Evolutionary conservation across 2,888 invertebrate species (phyloP).

Genomic region (Cremastobaeus sp.): DNA sequence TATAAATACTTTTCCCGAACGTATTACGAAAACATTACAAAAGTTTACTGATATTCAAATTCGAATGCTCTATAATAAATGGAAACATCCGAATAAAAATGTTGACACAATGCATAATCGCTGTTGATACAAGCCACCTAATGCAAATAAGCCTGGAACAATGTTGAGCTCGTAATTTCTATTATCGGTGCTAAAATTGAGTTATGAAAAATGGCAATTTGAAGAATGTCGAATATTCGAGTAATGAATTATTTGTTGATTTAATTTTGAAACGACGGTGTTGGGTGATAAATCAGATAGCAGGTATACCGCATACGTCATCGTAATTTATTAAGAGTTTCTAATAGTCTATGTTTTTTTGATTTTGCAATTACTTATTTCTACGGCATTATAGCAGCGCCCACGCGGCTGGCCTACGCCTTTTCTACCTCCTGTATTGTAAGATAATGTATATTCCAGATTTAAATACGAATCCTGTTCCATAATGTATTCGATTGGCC

Average conservation of each 20-base stretch:
- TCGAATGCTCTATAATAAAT: too few relatives aligned
- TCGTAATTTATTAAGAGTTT: constrained; percentile 59
- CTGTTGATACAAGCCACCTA: too few relatives aligned
- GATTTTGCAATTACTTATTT: constrained; percentile 60
- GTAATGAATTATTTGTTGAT: constrained; percentile 25
- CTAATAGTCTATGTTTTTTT: constrained; percentile 58
- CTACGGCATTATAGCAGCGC: constrained; percentile 50
- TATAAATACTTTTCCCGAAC: too few relatives aligned
- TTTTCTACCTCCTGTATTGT: constrained; percentile 53
- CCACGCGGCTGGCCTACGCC: constrained; percentile 53
- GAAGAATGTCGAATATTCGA: constrained; percentile 19
- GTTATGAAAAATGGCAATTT: constrained; percentile 7
- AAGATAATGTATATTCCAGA: constrained; percentile 57
- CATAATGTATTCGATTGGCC: constrained; percentile 55
- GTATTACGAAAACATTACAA: too few relatives aligned
- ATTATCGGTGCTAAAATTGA: neutral
- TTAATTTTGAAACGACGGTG: constrained; percentile 23
- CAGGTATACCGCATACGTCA: constrained; percentile 45
- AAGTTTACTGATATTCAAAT: too few relatives aligned
- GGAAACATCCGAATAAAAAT: too few relatives aligned
- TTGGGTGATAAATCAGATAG: constrained; percentile 47
- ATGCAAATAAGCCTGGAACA: neutral
- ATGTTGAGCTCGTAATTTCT: neutral
- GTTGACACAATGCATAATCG: too few relatives aligned
- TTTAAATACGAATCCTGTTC: constrained; percentile 59